These are phyloP conservation scores for Bradysia coprophila DNA, from an alignment of 1,140 invertebrate genomes.

Conservation along the genomic window DNA sequence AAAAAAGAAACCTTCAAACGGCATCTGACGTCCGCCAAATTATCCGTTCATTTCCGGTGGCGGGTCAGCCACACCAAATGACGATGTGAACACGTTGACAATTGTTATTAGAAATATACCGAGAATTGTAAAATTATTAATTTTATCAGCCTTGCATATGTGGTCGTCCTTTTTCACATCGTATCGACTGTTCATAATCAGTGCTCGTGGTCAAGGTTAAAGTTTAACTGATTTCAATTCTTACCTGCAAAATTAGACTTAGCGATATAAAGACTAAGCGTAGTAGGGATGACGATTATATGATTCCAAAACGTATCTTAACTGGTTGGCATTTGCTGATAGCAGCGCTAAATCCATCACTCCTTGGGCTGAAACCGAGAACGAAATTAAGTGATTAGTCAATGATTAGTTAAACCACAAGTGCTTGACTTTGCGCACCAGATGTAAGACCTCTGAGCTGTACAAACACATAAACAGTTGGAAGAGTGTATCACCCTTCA, in stretches of 20 bases:
- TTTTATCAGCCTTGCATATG: constrained; percentile 51
- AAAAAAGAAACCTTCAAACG: no score
- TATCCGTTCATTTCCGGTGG: no score
- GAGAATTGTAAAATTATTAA: constrained; percentile 68
- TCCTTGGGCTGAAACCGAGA: constrained; percentile 71
- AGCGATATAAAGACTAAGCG: constrained; percentile 53
- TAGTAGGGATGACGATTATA: constrained; percentile 50
- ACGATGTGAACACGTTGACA: constrained; percentile 69
- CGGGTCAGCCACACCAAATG: constrained; percentile 50
- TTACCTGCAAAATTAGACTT: constrained; percentile 62
- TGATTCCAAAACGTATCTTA: constrained; percentile 65
- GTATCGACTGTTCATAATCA: constrained; percentile 61
- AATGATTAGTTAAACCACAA: no score
- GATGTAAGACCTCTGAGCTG: no score
- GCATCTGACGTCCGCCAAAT: no score
- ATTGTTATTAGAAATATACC: constrained; percentile 69
- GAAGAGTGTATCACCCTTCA: no score
- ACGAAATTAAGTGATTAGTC: no score
- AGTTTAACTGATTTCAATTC: constrained; percentile 6
- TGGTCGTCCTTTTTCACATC: constrained; percentile 54
- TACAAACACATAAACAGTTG: no score
- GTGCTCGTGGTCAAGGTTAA: no score
- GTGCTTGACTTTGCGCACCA: no score
- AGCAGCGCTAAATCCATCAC: constrained; percentile 75
- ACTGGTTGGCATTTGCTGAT: constrained; percentile 70